These are phyloP conservation scores for Butorides virescens DNA, from an alignment of 2,113 vertebrate species.

Conservation along the genomic window DNA sequence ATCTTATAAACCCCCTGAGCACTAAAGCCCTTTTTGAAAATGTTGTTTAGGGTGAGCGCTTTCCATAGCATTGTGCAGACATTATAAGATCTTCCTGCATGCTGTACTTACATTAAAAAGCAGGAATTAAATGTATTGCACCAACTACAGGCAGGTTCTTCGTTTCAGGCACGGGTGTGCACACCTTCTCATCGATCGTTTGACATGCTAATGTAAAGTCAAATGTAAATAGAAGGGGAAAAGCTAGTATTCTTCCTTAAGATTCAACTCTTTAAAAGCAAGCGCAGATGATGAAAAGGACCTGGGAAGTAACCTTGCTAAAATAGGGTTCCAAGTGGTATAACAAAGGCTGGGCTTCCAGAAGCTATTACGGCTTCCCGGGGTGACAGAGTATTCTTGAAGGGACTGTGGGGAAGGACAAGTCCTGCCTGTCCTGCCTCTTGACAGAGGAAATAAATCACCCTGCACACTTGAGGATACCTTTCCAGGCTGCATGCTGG, in stretches of 20 bases:
- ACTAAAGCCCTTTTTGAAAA: background rate
- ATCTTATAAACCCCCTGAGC: background rate
- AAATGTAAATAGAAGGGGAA: background rate
- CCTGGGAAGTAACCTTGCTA: slow-evolving; percentile 30
- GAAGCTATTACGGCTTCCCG: slow-evolving; percentile 65
- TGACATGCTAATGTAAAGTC: background rate
- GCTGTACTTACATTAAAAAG: background rate
- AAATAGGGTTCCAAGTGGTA: slow-evolving; percentile 51
- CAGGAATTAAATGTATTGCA: background rate
- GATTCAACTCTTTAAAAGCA: slow-evolving; percentile 21
- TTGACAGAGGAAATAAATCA: slow-evolving; percentile 99
- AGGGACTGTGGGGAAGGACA: slow-evolving; percentile 89
- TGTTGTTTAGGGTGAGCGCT: background rate
- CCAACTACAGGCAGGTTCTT: background rate
- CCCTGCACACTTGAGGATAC: slow-evolving; percentile 94
- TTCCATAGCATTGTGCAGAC: background rate
- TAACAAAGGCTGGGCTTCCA: slow-evolving; percentile 3
- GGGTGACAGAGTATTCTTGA: slow-evolving; percentile 80
- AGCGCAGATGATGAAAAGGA: slow-evolving; percentile 19
- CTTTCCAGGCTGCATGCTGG: slow-evolving; percentile 95
- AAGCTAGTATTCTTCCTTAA: background rate
- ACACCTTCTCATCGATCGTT: background rate
- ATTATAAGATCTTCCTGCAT: background rate
- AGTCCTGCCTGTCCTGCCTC: slow-evolving; percentile 95
- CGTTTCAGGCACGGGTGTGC: background rate